Percentiles rank a stretch among this genome's conserved stretches.
These are phyloP conservation scores for Drosophila barbarae DNA, from an alignment of 2,888 invertebrate species.

Conservation along the genomic window DNA sequence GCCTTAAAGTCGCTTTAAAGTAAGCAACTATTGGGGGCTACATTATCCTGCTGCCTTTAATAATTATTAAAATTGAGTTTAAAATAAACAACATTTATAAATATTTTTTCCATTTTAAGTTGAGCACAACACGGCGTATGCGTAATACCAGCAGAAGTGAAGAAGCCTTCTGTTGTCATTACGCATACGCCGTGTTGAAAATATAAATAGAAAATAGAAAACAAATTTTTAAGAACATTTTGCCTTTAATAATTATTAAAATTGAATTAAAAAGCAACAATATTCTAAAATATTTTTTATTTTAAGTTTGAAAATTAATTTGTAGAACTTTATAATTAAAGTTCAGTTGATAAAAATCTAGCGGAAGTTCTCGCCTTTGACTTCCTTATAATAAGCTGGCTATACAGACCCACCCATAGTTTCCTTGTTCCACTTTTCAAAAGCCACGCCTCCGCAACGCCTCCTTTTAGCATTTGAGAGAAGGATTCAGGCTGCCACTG, in stretches of 20 bases:
- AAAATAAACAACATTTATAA: not conserved
- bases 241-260: too few species aligned
- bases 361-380: not conserved
- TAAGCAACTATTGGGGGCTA: conserved; percentile 37
- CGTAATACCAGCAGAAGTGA: too few species aligned
- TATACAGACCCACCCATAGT: not conserved
- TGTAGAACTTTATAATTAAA: too few species aligned
- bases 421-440: not conserved
- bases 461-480: not conserved
- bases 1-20: conserved; percentile 21
- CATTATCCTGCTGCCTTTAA: not conserved
- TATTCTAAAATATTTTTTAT: not conserved
- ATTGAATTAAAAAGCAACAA: not conserved
- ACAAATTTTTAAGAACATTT: too few species aligned
- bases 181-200: too few species aligned
- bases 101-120: not conserved
- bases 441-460: conserved; percentile 10
- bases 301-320: not conserved
- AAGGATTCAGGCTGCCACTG: not conserved
- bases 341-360: too few species aligned
- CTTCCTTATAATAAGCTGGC: not conserved
- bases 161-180: too few species aligned
- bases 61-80: not conserved
- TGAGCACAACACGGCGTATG: too few species aligned
- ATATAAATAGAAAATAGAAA: too few species aligned